phyloP scores from a whole-genome alignment of 2,113 vertebrate species.

The Thalassarche chlororhynchos region DNA sequence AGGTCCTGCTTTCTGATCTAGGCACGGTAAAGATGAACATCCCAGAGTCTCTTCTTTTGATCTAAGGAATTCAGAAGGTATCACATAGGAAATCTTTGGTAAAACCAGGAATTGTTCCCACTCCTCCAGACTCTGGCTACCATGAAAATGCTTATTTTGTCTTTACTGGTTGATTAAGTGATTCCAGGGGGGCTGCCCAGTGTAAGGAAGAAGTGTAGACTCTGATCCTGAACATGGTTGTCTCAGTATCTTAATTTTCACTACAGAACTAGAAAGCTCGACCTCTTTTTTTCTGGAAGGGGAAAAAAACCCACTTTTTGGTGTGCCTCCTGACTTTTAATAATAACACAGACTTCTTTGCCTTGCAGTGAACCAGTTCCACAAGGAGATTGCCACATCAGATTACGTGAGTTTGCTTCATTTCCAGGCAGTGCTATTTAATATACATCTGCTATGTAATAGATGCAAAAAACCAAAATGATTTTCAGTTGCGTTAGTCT shows the following conservation, averaged over 20 bases:
- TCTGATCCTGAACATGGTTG: neutral
- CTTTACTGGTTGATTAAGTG: neutral
- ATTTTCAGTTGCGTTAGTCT: slow-evolving; percentile 69
- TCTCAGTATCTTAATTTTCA: neutral
- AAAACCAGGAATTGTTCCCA: neutral
- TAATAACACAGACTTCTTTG: slow-evolving; percentile 18
- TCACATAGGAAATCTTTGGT: neutral
- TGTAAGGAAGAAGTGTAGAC: neutral
- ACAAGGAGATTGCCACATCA: slow-evolving; percentile 56
- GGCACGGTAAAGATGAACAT: neutral
- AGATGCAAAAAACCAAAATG: slow-evolving; percentile 64
- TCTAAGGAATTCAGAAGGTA: neutral
- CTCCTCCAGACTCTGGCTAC: neutral
- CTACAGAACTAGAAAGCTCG: neutral
- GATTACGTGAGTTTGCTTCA: slow-evolving; percentile 50
- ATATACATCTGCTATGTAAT: slow-evolving; percentile 61
- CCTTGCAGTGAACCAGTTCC: slow-evolving; percentile 55
- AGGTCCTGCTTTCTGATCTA: neutral
- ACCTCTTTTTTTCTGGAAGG: neutral
- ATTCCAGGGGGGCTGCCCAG: neutral
- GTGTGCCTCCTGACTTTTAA: neutral
- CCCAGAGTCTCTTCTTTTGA: neutral
- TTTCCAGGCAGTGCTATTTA: slow-evolving; percentile 61
- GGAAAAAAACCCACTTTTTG: neutral
- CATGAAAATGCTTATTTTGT: neutral